Evolutionary conservation across 2,113 vertebrate species (phyloP).

Genomic region (Ciconia maguari): DNA sequence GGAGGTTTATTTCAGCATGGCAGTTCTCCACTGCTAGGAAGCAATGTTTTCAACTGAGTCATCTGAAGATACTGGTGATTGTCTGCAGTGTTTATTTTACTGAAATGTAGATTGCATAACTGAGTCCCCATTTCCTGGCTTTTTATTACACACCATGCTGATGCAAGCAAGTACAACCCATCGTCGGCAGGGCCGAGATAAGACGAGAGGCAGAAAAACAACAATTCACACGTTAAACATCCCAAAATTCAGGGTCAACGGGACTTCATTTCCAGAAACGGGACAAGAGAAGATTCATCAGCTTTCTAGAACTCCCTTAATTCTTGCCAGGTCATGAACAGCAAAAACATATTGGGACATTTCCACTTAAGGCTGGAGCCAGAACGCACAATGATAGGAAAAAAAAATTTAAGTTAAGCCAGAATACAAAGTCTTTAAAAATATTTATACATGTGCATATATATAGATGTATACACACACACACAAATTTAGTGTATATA

Average conservation of each 20-base stretch:
- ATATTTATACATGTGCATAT: neutral
- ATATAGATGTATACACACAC: neutral
- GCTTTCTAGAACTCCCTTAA: conserved; percentile 20
- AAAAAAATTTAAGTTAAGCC: neutral
- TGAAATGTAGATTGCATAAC: conserved; percentile 30
- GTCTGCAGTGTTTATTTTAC: conserved; percentile 38
- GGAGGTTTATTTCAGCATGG: neutral
- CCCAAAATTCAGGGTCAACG: neutral
- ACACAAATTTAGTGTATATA: neutral
- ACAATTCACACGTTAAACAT: neutral
- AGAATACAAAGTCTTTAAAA: neutral
- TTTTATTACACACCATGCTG: neutral
- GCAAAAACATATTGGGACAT: neutral
- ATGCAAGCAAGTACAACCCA: neutral
- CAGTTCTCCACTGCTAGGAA: conserved; percentile 13
- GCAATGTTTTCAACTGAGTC: conserved; percentile 39
- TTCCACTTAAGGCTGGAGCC: conserved; percentile 7
- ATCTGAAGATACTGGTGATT: conserved; percentile 40
- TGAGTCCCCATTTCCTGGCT: conserved; percentile 45
- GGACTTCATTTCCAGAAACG: neutral
- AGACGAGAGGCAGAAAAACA: neutral
- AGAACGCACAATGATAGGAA: neutral
- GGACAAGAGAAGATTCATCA: neutral
- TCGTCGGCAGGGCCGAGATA: neutral
- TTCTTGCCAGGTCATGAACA: conserved; percentile 2